Percentiles rank a stretch among this genome's conserved stretches.
Conservation (phyloP, 2,113 vertebrate genomes). For the Notarius quadriscutis region DNA sequence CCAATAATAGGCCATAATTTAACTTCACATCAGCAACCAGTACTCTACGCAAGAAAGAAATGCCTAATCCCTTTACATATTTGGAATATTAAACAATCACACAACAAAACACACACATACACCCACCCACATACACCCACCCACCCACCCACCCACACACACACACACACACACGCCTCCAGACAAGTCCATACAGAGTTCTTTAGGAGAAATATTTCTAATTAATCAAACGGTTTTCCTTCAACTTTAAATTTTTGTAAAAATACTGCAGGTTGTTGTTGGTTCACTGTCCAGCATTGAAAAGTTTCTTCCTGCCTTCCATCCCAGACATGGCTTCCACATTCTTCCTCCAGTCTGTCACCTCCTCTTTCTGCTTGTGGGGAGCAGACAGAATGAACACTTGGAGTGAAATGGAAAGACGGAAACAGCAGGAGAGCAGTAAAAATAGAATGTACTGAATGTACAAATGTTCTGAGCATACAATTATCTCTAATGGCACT, state of each 20-base stretch:
- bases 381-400: constrained; percentile 26
- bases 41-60: constrained; percentile 29
- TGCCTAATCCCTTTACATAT: constrained; percentile 24
- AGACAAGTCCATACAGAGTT: not conserved
- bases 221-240: not conserved
- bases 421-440: constrained; percentile 24
- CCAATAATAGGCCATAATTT: constrained; percentile 25
- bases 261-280: not conserved
- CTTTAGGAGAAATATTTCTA: not conserved
- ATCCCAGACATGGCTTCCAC: constrained; percentile 71
- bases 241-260: not conserved
- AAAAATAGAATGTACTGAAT: constrained; percentile 10
- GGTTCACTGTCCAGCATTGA: constrained; percentile 57
- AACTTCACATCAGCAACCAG: constrained; percentile 23
- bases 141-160: not conserved
- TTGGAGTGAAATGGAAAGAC: constrained; percentile 35
- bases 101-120: not conserved
- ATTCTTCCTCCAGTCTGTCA: constrained; percentile 70
- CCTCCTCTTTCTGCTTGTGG: constrained; percentile 59
- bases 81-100: constrained; percentile 26
- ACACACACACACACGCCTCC: constrained; percentile 7
- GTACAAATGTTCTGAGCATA: constrained; percentile 5
- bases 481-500: constrained; percentile 27
- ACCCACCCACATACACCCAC: not conserved
- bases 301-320: constrained; percentile 72